phyloP scores from a whole-genome alignment of 2,888 invertebrate species.

The Lymantria dispar region DNA sequence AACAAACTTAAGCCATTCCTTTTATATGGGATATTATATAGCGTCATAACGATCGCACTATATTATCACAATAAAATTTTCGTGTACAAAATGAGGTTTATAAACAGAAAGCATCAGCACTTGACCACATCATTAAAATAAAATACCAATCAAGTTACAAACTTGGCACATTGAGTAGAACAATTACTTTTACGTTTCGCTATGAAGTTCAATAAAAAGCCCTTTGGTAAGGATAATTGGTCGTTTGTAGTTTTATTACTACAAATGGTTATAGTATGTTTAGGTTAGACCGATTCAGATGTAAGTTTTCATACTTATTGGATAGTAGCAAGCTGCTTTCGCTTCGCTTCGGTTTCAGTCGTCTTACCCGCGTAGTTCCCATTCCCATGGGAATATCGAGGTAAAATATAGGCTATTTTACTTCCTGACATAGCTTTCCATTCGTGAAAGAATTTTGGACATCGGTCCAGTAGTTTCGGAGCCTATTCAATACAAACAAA shows the following conservation, averaged over 20 bases:
- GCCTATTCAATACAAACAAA: too few relatives aligned
- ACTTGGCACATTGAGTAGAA: slow-evolving; percentile 8
- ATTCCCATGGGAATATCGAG: too few relatives aligned
- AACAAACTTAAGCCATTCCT: neutral
- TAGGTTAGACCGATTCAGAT: slow-evolving; percentile 16
- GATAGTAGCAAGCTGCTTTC: too few relatives aligned
- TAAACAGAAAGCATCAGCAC: slow-evolving; percentile 6
- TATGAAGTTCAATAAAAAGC: slow-evolving; percentile 27
- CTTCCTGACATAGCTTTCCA: too few relatives aligned
- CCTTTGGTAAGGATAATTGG: slow-evolving; percentile 21
- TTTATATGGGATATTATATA: neutral
- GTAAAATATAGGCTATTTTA: too few relatives aligned
- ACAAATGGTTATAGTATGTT: slow-evolving; percentile 7
- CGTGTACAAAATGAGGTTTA: neutral
- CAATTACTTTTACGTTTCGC: slow-evolving; percentile 20
- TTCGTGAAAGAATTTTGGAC: too few relatives aligned
- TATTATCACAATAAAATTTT: neutral
- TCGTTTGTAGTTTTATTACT: slow-evolving; percentile 26
- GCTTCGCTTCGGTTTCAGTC: too few relatives aligned
- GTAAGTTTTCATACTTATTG: neutral
- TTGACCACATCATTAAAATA: slow-evolving; percentile 8
- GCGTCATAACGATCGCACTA: neutral
- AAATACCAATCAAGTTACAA: slow-evolving; percentile 13
- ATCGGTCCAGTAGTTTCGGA: too few relatives aligned
- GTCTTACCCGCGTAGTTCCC: too few relatives aligned